These are phyloP conservation scores for Brachyrhaphis roseni DNA, from an alignment of 2,797 vertebrate species.

Conservation along the genomic window DNA sequence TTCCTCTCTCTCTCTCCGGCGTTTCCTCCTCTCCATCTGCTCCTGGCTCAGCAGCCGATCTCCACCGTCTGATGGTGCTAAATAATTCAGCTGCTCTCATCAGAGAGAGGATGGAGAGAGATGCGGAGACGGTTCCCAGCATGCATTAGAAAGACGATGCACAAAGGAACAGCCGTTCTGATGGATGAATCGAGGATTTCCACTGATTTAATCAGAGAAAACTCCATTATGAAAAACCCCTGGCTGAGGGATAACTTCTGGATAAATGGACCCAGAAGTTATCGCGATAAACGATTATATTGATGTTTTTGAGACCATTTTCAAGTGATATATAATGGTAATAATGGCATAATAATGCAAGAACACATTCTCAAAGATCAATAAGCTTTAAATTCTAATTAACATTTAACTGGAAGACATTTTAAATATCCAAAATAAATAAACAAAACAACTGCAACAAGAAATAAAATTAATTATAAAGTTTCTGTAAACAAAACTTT, in stretches of 20 bases:
- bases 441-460: too few relatives aligned
- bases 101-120: constrained; percentile 37
- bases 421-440: not conserved
- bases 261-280: not conserved
- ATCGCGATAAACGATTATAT: not conserved
- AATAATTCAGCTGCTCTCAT: constrained; percentile 74
- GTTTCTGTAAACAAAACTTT: too few relatives aligned
- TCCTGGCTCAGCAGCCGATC: constrained; percentile 52
- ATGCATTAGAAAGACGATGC: constrained; percentile 34
- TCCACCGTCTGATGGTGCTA: constrained; percentile 52
- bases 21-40: constrained; percentile 35
- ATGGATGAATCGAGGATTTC: not conserved
- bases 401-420: too few relatives aligned
- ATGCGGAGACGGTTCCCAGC: constrained; percentile 34
- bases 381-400: too few relatives aligned
- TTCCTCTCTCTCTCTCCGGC: constrained; percentile 25
- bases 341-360: too few relatives aligned
- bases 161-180: constrained; percentile 25
- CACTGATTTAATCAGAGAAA: not conserved
- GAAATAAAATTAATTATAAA: too few relatives aligned
- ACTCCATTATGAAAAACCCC: not conserved
- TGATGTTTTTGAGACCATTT: not conserved
- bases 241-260: not conserved
- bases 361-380: too few relatives aligned
- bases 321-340: too few relatives aligned